These are phyloP conservation scores for Myopa tessellatipennis DNA, from an alignment of 2,888 invertebrate genomes.

Conservation along the genomic window DNA sequence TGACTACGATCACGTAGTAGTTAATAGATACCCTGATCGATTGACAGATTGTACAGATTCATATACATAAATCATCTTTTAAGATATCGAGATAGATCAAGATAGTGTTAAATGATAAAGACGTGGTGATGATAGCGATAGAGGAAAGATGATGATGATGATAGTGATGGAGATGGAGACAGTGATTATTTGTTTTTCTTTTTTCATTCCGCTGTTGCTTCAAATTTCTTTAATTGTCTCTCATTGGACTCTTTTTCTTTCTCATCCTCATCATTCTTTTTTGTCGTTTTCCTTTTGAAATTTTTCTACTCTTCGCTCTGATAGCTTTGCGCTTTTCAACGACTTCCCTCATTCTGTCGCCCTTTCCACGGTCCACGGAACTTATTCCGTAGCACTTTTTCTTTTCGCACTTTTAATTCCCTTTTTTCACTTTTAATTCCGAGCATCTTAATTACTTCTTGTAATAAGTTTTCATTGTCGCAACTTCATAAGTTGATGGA, in stretches of 20 bases:
- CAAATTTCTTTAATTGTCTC: neutral
- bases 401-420: constrained; percentile 24
- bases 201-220: neutral
- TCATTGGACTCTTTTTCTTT: neutral
- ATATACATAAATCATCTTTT: too few species aligned
- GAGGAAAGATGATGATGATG: neutral
- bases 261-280: neutral
- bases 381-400: neutral
- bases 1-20: too few species aligned
- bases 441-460: constrained; percentile 66
- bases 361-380: too few species aligned
- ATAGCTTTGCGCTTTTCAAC: constrained; percentile 10
- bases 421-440: constrained; percentile 56
- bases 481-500: constrained; percentile 61
- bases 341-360: neutral
- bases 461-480: constrained; percentile 66
- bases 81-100: too few species aligned
- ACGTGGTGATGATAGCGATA: too few species aligned
- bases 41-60: too few species aligned
- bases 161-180: neutral
- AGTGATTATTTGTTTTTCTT: neutral
- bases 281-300: neutral
- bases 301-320: neutral
- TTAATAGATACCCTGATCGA: too few species aligned
- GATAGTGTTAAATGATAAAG: neutral